Evolutionary conservation across 2,888 invertebrate species (phyloP).

Genomic region (Chymomyza amoena): DNA sequence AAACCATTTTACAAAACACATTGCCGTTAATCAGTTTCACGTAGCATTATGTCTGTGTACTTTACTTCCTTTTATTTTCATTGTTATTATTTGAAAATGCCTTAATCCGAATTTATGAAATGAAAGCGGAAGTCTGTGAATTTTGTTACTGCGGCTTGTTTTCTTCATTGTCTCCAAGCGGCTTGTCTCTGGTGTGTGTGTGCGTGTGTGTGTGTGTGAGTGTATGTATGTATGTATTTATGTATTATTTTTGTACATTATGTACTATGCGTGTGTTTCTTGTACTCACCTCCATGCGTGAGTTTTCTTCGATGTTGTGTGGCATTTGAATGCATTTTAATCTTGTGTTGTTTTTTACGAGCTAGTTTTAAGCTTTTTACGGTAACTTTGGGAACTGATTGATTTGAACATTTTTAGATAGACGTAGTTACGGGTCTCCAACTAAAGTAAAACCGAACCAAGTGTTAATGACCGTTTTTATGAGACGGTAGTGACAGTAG

Average conservation of each 20-base stretch:
- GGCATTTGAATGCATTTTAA: constrained; percentile 5
- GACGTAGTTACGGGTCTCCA: neutral
- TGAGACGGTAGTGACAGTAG: neutral
- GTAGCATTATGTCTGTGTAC: constrained; percentile 51
- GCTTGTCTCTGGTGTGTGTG: neutral
- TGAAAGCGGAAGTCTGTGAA: constrained; percentile 63
- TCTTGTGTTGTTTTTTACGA: neutral
- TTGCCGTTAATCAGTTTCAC: constrained; percentile 70
- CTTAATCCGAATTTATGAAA: constrained; percentile 73
- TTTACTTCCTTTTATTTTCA: constrained; percentile 48
- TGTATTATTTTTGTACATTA: neutral
- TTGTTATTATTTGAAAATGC: constrained; percentile 72
- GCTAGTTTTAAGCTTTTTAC: constrained; percentile 6
- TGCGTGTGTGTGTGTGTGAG: neutral
- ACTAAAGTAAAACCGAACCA: neutral
- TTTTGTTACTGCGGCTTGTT: constrained; percentile 59
- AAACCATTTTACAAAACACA: constrained; percentile 67
- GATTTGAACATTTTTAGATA: neutral
- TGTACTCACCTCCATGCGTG: neutral
- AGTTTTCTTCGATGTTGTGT: constrained; percentile 2
- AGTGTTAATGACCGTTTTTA: neutral
- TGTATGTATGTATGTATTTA: neutral
- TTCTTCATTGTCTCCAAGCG: constrained; percentile 45
- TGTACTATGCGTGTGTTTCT: neutral
- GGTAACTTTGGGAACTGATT: neutral